These are phyloP conservation scores for Sturnira hondurensis DNA, from an alignment of 2,113 vertebrate genomes.

Conservation along the genomic window DNA sequence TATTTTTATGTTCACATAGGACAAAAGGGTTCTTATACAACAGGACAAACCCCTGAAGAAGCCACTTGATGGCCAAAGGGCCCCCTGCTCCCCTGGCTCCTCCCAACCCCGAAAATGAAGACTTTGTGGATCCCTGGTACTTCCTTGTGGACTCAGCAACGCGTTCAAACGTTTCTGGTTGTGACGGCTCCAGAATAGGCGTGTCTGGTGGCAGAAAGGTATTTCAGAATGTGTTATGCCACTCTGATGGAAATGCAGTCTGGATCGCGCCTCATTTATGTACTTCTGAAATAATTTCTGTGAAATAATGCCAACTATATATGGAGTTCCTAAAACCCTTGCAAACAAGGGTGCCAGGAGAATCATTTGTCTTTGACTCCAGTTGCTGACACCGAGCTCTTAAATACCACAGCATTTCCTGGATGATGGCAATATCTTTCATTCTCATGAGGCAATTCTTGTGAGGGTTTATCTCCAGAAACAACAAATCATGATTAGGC, in stretches of 20 bases:
- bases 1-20: not conserved
- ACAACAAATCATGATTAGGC: not conserved
- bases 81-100: too few species aligned
- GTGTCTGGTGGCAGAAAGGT: too few species aligned
- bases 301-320: not conserved
- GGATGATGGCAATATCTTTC: not conserved
- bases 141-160: too few species aligned
- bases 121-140: too few species aligned
- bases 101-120: too few species aligned
- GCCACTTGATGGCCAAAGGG: too few species aligned
- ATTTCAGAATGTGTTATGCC: too few species aligned
- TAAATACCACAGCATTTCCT: not conserved
- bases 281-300: not conserved
- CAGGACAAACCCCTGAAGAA: not conserved
- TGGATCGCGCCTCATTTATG: too few species aligned
- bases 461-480: not conserved
- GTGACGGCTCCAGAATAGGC: too few species aligned
- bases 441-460: not conserved
- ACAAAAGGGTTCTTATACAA: not conserved
- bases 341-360: not conserved
- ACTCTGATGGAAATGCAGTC: too few species aligned
- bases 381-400: not conserved
- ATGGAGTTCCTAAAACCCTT: not conserved
- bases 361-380: not conserved
- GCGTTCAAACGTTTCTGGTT: too few species aligned